Base-by-base conservation (phyloP, 2,113 vertebrate genomes). In the Ammodytes marinus region DNA sequence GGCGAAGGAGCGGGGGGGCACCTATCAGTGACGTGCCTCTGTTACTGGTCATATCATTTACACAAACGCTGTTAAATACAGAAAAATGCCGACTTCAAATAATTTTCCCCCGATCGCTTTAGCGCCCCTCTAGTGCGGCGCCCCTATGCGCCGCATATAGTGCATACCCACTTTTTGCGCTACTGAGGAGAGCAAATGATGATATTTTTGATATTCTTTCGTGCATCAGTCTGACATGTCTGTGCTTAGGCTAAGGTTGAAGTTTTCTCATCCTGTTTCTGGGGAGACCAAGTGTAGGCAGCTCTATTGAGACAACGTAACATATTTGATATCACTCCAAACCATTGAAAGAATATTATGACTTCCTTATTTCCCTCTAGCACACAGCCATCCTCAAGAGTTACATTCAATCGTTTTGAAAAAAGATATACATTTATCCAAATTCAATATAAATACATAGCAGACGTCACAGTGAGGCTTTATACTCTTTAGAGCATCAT, bases 381-480 rank as follows among this genome's bases (percentile, higher is more conserved):
- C 58, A 79, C 63, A 81, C 69, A 75, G 55, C 47, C 43, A 49
- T 80, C 67, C 88, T 86, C 81, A 70, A 75, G 84, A 86, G 88
- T 86, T 82, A 55, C 74, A 92, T 93, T 83, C 57, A 80, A 45
- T 70, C 82, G 74, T 58, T 72, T 72, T 72, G 46, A 88, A 68
- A 68, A 54, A 65, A 58, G 80, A 82, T 65, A 8, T 0, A 74
- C 72, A 80, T 78, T 79, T 85, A 27, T 37, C 63, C 61, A 37
- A 52, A 17, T 58, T 77, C 14, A 15, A 27, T 71, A 84, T 80
- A 71, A 73, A 65, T 75, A 27, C 27, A 35, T 37, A 61, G 50
- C 39, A 70, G 68, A 79, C 59, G 73, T 54, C 64, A 63, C 50
- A 88, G 65, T 75, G 58, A 74, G n/a, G 78, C 80, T 82, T 85